Conservation (phyloP, 2,113 vertebrate species). For the Ranitomeya imitator region DNA sequence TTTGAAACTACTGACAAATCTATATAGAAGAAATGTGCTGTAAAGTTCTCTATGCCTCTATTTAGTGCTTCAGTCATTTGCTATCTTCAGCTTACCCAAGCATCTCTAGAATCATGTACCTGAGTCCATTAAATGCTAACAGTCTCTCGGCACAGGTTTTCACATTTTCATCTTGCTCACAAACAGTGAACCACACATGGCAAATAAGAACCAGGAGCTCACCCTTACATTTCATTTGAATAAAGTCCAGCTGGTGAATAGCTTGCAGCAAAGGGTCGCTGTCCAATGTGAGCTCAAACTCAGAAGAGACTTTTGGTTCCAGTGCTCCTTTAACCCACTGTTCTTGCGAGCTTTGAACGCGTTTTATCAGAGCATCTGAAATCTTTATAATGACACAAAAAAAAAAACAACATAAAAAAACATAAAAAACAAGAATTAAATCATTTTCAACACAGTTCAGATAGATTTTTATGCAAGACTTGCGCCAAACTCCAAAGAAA, state of each 20-base stretch:
- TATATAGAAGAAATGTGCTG: slow-evolving; percentile 15
- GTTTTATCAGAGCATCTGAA: slow-evolving; percentile 94
- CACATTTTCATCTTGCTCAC: background rate
- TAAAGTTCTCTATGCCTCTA: background rate
- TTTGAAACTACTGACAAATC: background rate
- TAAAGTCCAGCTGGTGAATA: slow-evolving; percentile 95
- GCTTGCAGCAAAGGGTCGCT: slow-evolving; percentile 89
- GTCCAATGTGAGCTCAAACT: slow-evolving; percentile 91
- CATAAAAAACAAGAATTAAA: background rate
- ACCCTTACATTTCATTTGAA: slow-evolving; percentile 93
- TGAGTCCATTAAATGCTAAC: slow-evolving; percentile 14
- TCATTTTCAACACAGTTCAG: background rate
- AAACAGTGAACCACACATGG: slow-evolving; percentile 39
- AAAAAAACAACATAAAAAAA: background rate
- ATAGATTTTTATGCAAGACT: background rate
- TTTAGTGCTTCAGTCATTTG: slow-evolving; percentile 13
- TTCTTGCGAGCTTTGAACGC: slow-evolving; percentile 91
- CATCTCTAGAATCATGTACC: background rate
- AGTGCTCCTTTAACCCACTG: slow-evolving; percentile 97
- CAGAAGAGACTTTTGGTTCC: slow-evolving; percentile 93
- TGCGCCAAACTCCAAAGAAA: too few species aligned
- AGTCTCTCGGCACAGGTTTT: background rate
- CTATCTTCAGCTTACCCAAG: background rate
- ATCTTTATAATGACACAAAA: slow-evolving; percentile 76
- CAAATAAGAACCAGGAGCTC: slow-evolving; percentile 60